A percentile compares a stretch with the other conserved stretches of the same genome.
These are phyloP conservation scores for Leptinotarsa haldemani DNA, from an alignment of 2,888 invertebrate species.

Conservation along the genomic window DNA sequence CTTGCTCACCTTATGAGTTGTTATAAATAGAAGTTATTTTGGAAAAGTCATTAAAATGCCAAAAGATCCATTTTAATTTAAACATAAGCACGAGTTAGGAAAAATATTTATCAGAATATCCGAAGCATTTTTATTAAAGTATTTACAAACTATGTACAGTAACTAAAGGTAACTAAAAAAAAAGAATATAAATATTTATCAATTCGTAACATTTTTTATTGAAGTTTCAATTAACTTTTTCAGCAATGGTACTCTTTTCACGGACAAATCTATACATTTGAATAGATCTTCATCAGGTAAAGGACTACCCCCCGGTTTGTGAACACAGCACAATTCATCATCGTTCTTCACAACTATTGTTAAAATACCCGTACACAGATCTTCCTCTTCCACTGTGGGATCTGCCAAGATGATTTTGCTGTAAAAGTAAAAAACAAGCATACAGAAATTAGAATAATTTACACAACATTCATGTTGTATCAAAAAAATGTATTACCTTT, in stretches of 20 bases:
- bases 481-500: neutral
- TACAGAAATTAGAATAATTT: neutral
- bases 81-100: too few species aligned
- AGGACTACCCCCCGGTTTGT: constrained; percentile 81
- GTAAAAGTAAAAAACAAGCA: constrained; percentile 58
- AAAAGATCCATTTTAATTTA: too few species aligned
- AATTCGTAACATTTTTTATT: constrained; percentile 39
- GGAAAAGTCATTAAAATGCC: too few species aligned
- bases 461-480: too few species aligned
- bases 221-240: constrained; percentile 64
- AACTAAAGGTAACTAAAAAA: neutral
- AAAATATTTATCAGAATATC: too few species aligned
- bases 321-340: constrained; percentile 71
- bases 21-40: too few species aligned
- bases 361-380: constrained; percentile 75
- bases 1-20: too few species aligned
- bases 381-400: constrained; percentile 86
- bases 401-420: constrained; percentile 79
- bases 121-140: too few species aligned
- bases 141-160: too few species aligned
- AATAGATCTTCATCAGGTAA: constrained; percentile 71
- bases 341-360: constrained; percentile 76
- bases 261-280: constrained; percentile 72
- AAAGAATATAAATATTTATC: neutral
- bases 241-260: constrained; percentile 70